Conservation (phyloP, 2,888 invertebrate species). For the Hirtodrosophila cameraria region DNA sequence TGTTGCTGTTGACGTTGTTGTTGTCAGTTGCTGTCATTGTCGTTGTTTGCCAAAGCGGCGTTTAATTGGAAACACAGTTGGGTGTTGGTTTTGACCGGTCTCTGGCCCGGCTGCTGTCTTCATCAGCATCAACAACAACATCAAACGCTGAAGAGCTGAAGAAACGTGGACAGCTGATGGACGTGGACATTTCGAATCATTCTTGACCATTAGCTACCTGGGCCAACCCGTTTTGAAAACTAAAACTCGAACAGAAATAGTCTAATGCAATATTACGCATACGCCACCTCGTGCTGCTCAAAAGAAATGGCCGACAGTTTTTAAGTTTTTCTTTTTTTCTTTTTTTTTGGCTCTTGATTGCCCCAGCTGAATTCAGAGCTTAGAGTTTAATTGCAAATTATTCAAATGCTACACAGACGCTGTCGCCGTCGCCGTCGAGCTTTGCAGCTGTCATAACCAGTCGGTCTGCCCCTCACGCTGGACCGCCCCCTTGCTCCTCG, state of each 20-base stretch:
- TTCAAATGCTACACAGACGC: slow-evolving; percentile 66
- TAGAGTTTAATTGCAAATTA: slow-evolving; percentile 75
- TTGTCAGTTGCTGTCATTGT: slow-evolving; percentile 20
- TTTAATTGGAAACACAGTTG: slow-evolving; percentile 79
- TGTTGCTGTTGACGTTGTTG: too few species aligned
- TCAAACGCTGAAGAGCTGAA: slow-evolving; percentile 15
- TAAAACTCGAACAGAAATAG: slow-evolving; percentile 41
- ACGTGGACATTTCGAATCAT: slow-evolving; percentile 67
- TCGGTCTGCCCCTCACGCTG: slow-evolving; percentile 28
- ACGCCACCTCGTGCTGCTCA: slow-evolving; percentile 51
- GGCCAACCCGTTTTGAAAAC: slow-evolving; percentile 59
- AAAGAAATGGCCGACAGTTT: slow-evolving; percentile 47
- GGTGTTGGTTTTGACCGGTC: slow-evolving; percentile 78
- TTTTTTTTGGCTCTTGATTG: slow-evolving; percentile 30
- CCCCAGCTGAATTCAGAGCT: slow-evolving; percentile 42
- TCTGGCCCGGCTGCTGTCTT: slow-evolving; percentile 57
- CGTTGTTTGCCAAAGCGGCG: slow-evolving; percentile 62
- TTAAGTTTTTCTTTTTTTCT: too few species aligned
- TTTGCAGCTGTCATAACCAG: slow-evolving; percentile 74
- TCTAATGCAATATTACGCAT: slow-evolving; percentile 68
- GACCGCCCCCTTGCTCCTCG: slow-evolving; percentile 5
- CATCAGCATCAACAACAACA: slow-evolving; percentile 49
- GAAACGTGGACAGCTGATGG: slow-evolving; percentile 75
- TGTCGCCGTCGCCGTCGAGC: slow-evolving; percentile 49
- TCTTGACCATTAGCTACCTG: slow-evolving; percentile 27